These are phyloP conservation scores for Nasonia longicornis DNA, from an alignment of 1,140 invertebrate species.

Conservation along the genomic window DNA sequence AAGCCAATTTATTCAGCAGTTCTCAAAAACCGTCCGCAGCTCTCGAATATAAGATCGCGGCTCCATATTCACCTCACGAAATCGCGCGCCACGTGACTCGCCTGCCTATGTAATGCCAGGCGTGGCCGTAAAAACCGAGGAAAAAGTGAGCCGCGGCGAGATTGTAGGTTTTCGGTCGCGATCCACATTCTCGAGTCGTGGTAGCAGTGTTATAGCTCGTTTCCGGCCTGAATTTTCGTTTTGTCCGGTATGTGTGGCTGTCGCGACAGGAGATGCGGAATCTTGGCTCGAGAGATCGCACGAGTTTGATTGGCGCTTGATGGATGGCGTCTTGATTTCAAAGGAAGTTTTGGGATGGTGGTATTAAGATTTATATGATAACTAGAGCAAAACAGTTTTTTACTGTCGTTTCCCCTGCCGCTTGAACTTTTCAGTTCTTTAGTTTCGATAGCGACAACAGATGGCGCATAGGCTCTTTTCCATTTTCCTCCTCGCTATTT, in stretches of 20 bases:
- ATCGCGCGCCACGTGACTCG: slow-evolving; percentile 2
- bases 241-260: not conserved
- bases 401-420: too few relatives aligned
- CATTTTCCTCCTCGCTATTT: too few relatives aligned
- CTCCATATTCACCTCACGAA: slow-evolving; percentile 7
- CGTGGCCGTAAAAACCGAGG: not conserved
- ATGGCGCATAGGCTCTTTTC: too few relatives aligned
- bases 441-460: too few relatives aligned
- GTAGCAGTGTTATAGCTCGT: not conserved
- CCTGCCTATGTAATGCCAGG: not conserved
- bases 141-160: not conserved
- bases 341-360: too few relatives aligned
- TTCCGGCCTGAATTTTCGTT: slow-evolving; percentile 2
- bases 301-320: not conserved
- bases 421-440: too few relatives aligned
- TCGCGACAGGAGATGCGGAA: too few relatives aligned
- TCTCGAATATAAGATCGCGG: not conserved
- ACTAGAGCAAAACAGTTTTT: too few relatives aligned
- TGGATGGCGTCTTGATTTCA: not conserved
- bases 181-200: not conserved
- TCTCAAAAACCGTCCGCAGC: not conserved
- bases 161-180: not conserved
- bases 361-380: too few relatives aligned
- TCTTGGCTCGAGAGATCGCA: not conserved
- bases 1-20: not conserved